Base-by-base conservation (phyloP, 2,888 invertebrate species). In the Tenthredo notha region DNA sequence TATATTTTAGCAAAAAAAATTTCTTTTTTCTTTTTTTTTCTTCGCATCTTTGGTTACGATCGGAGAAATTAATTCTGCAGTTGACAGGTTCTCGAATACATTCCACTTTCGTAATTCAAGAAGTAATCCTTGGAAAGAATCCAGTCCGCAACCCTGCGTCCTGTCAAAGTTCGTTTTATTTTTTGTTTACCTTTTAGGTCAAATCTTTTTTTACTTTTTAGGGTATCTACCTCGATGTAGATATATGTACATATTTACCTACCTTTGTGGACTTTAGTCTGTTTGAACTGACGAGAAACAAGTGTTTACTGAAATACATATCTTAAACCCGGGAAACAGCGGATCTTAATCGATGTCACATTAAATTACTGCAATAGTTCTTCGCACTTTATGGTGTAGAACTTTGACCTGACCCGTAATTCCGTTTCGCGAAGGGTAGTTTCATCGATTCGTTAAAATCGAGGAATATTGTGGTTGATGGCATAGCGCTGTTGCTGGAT, bases 281-380 rank as follows among this genome's bases (percentile, higher is more conserved):
- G 47, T 77, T 54, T 77, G 10, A 29, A 50, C 54, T 77, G 25
- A 77, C 50, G 33, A 15, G 50, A 18, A 77, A 77, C 77, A 54
- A 77, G 50, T 77, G 50, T 77, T 77, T 50, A 54, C 77, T 50
- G 77, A 54, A 50, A 77, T 77, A 54, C 77, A 77, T 77, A 77
- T 77, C 77, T 29, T 77, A 18, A 77, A 33, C 77, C 12, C 25
- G 77, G 54, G n/a, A 77, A 77, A 77, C 54, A 54, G 54, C 54
- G 54, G 43, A 77, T 77, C 54, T 54, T 77, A 54, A 77, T 77
- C 54, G 77, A 77, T 50, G 50, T 33, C 50, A 54, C 54, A 77
- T 77, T 77, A 33, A 77, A 77, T 77, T 54, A 77, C 37, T 37
- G 7, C 77, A 77, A 54, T 9, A 29, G 33, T 33, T 33, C 77